Evolutionary conservation across 2,888 invertebrate genomes (phyloP).

Genomic region (Suillia variegata): DNA sequence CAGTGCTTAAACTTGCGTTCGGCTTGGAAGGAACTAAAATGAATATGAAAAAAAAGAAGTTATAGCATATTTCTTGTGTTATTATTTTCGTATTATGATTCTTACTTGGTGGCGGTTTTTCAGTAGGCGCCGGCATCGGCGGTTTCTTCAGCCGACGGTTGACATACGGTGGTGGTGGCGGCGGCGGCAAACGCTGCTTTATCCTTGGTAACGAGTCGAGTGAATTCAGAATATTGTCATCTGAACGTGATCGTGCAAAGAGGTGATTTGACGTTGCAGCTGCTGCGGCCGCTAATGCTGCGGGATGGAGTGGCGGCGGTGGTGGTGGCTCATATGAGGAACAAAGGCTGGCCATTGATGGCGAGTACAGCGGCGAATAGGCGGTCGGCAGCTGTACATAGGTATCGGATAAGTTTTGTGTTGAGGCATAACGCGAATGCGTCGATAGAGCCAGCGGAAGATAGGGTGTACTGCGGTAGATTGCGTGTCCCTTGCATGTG

Average conservation of each 20-base stretch:
- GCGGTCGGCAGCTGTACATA: slow-evolving; percentile 71
- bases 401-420: slow-evolving; percentile 78
- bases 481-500: slow-evolving; percentile 70
- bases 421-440: slow-evolving; percentile 76
- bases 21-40: slow-evolving; percentile 58
- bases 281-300: slow-evolving; percentile 52
- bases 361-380: slow-evolving; percentile 70
- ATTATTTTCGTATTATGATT: no score
- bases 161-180: slow-evolving; percentile 66
- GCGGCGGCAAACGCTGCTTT: slow-evolving; percentile 64
- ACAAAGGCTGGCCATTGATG: slow-evolving; percentile 69
- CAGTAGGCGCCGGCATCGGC: slow-evolving; percentile 63
- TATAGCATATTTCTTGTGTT: no score
- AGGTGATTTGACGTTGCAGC: slow-evolving; percentile 57
- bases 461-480: slow-evolving; percentile 84
- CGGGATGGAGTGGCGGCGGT: slow-evolving; percentile 66
- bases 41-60: slow-evolving; percentile 15
- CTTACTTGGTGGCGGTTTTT: slow-evolving; percentile 62
- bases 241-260: slow-evolving; percentile 76
- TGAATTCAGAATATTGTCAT: slow-evolving; percentile 80
- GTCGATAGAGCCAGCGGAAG: slow-evolving; percentile 71
- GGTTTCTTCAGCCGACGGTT: slow-evolving; percentile 59
- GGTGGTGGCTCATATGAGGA: slow-evolving; percentile 72
- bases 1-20: slow-evolving; percentile 24
- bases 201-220: slow-evolving; percentile 65